These are phyloP conservation scores for Menura novaehollandiae DNA, from an alignment of 2,113 vertebrate genomes.

Conservation along the genomic window DNA sequence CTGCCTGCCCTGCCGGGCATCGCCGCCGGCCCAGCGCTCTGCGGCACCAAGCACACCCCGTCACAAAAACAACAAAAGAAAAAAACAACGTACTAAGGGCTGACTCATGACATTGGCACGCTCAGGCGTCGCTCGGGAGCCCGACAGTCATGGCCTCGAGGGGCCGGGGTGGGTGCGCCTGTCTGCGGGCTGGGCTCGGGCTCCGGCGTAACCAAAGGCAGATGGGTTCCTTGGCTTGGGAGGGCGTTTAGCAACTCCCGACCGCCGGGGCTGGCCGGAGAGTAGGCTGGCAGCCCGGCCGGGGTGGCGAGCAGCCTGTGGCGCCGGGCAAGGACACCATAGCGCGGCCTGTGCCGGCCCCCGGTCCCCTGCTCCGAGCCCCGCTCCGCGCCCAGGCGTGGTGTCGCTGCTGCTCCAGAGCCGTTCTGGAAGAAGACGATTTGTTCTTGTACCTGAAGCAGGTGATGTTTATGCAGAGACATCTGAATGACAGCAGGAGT, in stretches of 20 bases:
- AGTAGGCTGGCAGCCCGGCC: not conserved
- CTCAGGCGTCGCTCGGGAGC: not conserved
- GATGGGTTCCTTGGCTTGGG: not conserved
- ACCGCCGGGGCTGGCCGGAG: not conserved
- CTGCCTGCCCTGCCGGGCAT: not conserved
- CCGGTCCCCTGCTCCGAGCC: not conserved
- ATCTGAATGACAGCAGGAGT: slow-evolving; percentile 88
- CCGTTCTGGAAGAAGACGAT: slow-evolving; percentile 33
- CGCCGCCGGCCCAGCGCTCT: not conserved
- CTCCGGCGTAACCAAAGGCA: not conserved
- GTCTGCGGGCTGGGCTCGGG: not conserved
- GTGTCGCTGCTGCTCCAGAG: not conserved
- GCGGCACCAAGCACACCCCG: not conserved
- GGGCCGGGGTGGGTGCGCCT: not conserved
- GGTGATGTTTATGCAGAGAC: slow-evolving; percentile 86
- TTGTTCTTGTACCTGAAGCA: slow-evolving; percentile 86
- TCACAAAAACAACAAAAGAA: rapidly evolving
- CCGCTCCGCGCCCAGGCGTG: not conserved
- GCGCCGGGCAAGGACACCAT: not conserved
- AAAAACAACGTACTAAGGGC: not conserved
- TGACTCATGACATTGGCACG: rapidly evolving
- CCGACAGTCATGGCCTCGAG: not conserved
- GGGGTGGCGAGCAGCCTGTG: not conserved
- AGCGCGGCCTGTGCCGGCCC: not conserved
- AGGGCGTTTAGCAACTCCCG: not conserved